Conservation (phyloP, 2,113 vertebrate genomes). For the Leptosomus discolor region DNA sequence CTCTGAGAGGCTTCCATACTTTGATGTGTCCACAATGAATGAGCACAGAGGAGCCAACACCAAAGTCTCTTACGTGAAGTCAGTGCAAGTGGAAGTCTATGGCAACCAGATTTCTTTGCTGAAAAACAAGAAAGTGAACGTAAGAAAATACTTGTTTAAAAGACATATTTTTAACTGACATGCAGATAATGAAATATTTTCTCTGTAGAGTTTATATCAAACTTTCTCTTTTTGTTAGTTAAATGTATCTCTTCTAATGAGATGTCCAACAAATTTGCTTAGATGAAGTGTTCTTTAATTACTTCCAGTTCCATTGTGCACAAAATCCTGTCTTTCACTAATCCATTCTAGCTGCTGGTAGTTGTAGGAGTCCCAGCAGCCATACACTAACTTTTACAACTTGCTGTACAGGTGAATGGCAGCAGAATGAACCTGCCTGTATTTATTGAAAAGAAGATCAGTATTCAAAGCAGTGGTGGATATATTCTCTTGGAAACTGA, state of each 20-base stretch:
- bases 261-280: neutral
- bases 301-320: neutral
- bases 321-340: neutral
- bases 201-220: neutral
- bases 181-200: neutral
- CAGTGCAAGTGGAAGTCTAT: slow-evolving; percentile 76
- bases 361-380: neutral
- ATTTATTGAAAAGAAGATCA: slow-evolving; percentile 61
- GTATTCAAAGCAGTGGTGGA: slow-evolving; percentile 80
- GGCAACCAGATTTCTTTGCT: slow-evolving; percentile 71
- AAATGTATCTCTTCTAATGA: neutral
- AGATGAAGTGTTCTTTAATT: neutral
- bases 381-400: neutral
- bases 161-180: neutral
- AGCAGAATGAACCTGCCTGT: slow-evolving; percentile 72
- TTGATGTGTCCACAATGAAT: slow-evolving; percentile 83
- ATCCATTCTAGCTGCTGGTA: neutral
- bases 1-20: slow-evolving; percentile 72
- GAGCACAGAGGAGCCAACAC: slow-evolving; percentile 82
- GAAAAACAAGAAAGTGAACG: slow-evolving; percentile 83
- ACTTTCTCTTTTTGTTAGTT: neutral
- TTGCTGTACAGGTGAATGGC: slow-evolving; percentile 74
- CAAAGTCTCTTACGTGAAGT: slow-evolving; percentile 83
- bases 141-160: slow-evolving; percentile 40
- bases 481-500: slow-evolving; percentile 83